Evolutionary conservation across 2,888 invertebrate genomes (phyloP).

Genomic region (Bhutanitis thaidina): DNA sequence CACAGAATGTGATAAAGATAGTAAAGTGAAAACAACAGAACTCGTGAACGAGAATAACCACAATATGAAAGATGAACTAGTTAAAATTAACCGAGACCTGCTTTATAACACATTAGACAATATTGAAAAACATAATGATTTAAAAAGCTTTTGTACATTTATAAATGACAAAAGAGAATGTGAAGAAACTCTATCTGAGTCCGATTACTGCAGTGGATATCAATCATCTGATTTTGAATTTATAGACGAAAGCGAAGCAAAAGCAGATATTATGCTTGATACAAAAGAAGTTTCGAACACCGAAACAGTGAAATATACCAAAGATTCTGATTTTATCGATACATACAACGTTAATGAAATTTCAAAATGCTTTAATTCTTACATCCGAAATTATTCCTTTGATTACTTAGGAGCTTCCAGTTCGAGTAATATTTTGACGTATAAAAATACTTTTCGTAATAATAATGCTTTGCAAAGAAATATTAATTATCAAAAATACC

Average conservation of each 20-base stretch:
- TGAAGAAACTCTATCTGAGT: slow-evolving; percentile 9
- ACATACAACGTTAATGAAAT: slow-evolving; percentile 27
- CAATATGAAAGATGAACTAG: no score
- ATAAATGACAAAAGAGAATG: not conserved
- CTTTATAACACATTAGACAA: no score
- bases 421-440: not conserved
- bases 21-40: no score
- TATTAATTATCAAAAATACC: slow-evolving; percentile 19
- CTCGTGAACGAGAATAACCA: no score
- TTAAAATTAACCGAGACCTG: no score
- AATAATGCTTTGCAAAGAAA: not conserved
- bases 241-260: slow-evolving; percentile 35
- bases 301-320: not conserved
- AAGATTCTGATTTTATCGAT: slow-evolving; percentile 20
- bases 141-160: not conserved
- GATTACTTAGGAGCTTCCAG: not conserved
- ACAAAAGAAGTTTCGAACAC: not conserved
- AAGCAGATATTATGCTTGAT: slow-evolving; percentile 6
- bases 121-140: not conserved
- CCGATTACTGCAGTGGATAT: slow-evolving; percentile 37
- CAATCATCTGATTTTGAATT: slow-evolving; percentile 66
- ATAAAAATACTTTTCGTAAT: not conserved
- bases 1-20: no score
- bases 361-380: not conserved
- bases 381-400: not conserved